Evolutionary conservation across 2,797 vertebrate species (phyloP), one percentile per base, ranked within the genome.

Genomic region (Galago senegalensis): DNA sequence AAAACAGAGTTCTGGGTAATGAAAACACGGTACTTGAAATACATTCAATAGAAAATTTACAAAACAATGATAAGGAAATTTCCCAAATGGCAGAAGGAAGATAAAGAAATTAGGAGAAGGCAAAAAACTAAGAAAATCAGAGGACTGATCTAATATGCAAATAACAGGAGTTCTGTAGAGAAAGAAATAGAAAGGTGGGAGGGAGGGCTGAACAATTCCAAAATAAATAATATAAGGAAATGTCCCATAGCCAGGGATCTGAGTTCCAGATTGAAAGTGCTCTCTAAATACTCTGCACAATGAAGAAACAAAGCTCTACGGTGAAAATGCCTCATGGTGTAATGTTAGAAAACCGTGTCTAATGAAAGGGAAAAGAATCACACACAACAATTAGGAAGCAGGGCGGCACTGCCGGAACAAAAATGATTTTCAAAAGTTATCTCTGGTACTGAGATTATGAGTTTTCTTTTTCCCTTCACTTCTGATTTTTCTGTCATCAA

Each of bases 31-130:
- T 70, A 1, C 7, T 43, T 79, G 40, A 84, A 94, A 88, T 81
- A 37, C 69, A 94, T 46, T 92, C 40, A 95, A 73, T 31, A 77
- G 29, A 90, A 95, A 61, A 2, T 29, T 93, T 73, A 92, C 17
- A 70, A 86, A 93, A 93, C 40, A 93, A 31, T 34, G 6, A 37
- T 53, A 89, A 91, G 29, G 20, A 92, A 82, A 81, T 69, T 75
- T 93, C 43, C 43, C 46, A 87, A 93, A 86, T 5, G 86, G 40
- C 23, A 65, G 14, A 65, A 95, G 34, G 49, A 84, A 75, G 67
- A 25, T 31, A 73, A 92, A 61, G 13, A 81, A 89, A 94, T 46
- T 0, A 60, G 2, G 37, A 63, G 14, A 87, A 2, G 1, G 46
- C 12, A 87, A 69, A 80, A 49, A 40, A 16, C 72, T n/a, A 92